Evolutionary conservation across 2,113 vertebrate genomes (phyloP).

Genomic region (Cyprinus carpio): DNA sequence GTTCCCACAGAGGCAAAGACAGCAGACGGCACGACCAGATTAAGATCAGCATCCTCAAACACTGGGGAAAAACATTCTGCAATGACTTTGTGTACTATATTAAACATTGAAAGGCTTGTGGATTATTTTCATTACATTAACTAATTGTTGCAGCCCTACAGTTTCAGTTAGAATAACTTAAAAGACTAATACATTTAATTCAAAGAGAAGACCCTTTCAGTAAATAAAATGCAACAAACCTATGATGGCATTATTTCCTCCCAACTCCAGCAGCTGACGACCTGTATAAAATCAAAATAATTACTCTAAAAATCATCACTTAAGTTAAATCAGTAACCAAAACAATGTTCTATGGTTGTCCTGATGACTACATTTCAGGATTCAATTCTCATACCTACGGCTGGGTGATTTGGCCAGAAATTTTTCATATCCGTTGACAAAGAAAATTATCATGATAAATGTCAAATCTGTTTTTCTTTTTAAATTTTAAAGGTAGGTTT

Average conservation of each 20-base stretch:
- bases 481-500: too few species aligned
- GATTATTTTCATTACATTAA: not conserved
- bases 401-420: too few species aligned
- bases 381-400: too few species aligned
- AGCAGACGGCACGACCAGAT: slow-evolving; percentile 87
- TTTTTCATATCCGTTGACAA: too few species aligned
- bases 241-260: slow-evolving; percentile 97
- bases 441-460: too few species aligned
- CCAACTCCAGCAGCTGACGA: slow-evolving; percentile 89
- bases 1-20: slow-evolving; percentile 95
- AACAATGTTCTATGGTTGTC: not conserved
- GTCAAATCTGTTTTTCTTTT: too few species aligned
- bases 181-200: not conserved
- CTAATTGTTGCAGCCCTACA: not conserved
- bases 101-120: not conserved
- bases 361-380: too few species aligned
- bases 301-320: not conserved
- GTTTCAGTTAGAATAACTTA: not conserved
- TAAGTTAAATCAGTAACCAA: not conserved
- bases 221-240: slow-evolving; percentile 78
- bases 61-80: slow-evolving; percentile 64
- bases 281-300: slow-evolving; percentile 60
- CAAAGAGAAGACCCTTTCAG: not conserved
- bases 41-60: slow-evolving; percentile 94
- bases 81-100: not conserved